Evolutionary conservation across 2,797 vertebrate genomes (phyloP).

Genomic region (Amniataba percoides): DNA sequence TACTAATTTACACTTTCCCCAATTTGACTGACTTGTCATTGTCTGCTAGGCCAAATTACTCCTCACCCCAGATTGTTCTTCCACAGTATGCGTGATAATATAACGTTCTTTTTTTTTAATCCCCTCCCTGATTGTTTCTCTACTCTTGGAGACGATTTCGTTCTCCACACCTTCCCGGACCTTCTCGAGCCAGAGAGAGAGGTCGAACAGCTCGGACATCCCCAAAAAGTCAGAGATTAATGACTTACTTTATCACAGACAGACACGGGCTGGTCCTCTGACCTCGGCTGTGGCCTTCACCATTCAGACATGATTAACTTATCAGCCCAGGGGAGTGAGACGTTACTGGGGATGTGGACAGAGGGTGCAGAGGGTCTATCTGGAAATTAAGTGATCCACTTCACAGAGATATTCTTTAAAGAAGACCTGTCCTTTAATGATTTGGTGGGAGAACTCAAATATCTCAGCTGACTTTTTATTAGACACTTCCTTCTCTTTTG

Average conservation of each 20-base stretch:
- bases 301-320: slow-evolving; percentile 49
- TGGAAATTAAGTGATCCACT: slow-evolving; percentile 34
- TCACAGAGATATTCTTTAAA: not conserved
- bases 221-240: slow-evolving; percentile 42
- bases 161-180: slow-evolving; percentile 12
- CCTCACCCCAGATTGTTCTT: not conserved
- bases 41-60: not conserved
- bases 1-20: not conserved
- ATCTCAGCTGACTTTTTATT: not conserved
- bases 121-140: not conserved
- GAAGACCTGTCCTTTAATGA: not conserved
- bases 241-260: slow-evolving; percentile 61
- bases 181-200: not conserved
- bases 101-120: not conserved
- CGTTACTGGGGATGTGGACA: slow-evolving; percentile 22
- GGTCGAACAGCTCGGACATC: not conserved
- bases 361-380: slow-evolving; percentile 9
- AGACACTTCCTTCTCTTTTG: not conserved
- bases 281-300: slow-evolving; percentile 51
- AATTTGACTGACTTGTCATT: not conserved
- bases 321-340: slow-evolving; percentile 41
- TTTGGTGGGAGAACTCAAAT: not conserved
- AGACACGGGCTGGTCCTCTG: slow-evolving; percentile 43
- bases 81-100: not conserved
- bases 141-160: not conserved